Percentiles rank a stretch among this genome's conserved stretches.
Evolutionary conservation across 2,888 invertebrate genomes (phyloP).

Genomic region (Limnephilus lunatus): DNA sequence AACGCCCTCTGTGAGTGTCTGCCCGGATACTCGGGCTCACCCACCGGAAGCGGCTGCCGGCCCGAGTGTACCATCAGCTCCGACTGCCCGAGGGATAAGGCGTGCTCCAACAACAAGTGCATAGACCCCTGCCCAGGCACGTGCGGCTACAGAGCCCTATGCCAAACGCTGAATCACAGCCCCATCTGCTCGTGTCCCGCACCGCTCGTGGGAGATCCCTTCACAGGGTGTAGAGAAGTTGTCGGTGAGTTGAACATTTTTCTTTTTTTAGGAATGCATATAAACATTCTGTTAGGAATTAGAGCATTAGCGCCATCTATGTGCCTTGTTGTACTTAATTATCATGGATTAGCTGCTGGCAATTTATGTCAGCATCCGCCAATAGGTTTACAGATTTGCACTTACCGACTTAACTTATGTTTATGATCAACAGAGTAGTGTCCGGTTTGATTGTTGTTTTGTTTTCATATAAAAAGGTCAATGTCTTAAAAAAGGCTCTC

Average conservation of each 20-base stretch:
- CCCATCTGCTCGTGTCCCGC: slow-evolving; percentile 87
- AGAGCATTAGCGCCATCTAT: too few relatives aligned
- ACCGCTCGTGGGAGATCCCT: slow-evolving; percentile 87
- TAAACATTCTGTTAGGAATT: too few relatives aligned
- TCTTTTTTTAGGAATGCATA: not conserved
- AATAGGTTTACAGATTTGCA: too few relatives aligned
- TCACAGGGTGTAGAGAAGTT: slow-evolving; percentile 81
- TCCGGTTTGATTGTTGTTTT: too few relatives aligned
- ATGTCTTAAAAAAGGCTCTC: too few relatives aligned
- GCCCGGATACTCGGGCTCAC: slow-evolving; percentile 85
- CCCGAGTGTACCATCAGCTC: slow-evolving; percentile 91
- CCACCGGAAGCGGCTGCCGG: slow-evolving; percentile 86
- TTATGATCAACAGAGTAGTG: too few relatives aligned
- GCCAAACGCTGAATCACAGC: slow-evolving; percentile 79
- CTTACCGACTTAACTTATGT: too few relatives aligned
- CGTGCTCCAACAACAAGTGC: slow-evolving; percentile 88
- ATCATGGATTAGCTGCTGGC: too few relatives aligned
- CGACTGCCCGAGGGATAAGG: slow-evolving; percentile 85
- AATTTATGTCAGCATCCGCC: too few relatives aligned
- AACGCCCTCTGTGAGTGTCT: slow-evolving; percentile 86
- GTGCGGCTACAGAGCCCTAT: slow-evolving; percentile 87
- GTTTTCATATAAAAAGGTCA: too few relatives aligned
- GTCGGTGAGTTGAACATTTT: slow-evolving; percentile 66
- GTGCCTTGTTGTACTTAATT: too few relatives aligned
- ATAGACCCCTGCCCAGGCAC: slow-evolving; percentile 88